Evolutionary conservation across 2,888 invertebrate species (phyloP).

Genomic region (Zygaena filipendulae): DNA sequence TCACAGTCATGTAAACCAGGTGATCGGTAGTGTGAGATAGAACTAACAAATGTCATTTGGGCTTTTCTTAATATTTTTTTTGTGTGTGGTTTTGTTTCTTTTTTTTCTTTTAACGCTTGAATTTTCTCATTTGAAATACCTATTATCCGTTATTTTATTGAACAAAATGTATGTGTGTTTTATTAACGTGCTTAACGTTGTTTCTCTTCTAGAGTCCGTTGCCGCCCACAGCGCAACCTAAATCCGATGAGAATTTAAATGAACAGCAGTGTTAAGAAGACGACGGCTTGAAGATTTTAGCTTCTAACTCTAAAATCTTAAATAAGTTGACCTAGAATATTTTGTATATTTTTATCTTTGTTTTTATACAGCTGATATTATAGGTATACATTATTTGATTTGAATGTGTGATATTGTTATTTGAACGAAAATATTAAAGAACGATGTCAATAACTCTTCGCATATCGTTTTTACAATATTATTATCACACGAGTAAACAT

Average conservation of each 20-base stretch:
- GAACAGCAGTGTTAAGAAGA: conserved; percentile 69
- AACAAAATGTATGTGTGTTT: no score
- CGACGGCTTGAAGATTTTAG: conserved; percentile 16
- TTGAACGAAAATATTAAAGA: no score
- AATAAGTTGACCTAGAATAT: conserved; percentile 32
- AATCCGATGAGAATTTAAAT: conserved; percentile 81
- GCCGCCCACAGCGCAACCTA: conserved; percentile 70
- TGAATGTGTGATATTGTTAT: conserved; percentile 2
- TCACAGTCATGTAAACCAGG: no score
- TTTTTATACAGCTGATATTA: no score
- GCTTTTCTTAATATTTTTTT: conserved; percentile 12
- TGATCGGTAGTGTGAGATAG: neutral
- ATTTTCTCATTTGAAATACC: no score
- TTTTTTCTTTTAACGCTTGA: conserved; percentile 12
- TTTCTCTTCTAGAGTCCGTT: conserved; percentile 73
- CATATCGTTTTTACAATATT: conserved; percentile 2
- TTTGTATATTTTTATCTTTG: conserved; percentile 41
- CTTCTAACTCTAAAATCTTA: neutral
- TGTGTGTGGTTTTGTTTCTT: conserved; percentile 18
- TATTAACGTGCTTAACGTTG: no score
- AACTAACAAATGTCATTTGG: neutral
- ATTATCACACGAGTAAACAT: no score
- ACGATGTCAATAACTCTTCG: no score
- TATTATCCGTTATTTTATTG: no score
- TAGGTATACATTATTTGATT: conserved; percentile 20